A percentile compares a stretch with the other conserved stretches of the same genome.
phyloP scores from a whole-genome alignment of 2,888 invertebrate genomes.

The Macaria notata region DNA sequence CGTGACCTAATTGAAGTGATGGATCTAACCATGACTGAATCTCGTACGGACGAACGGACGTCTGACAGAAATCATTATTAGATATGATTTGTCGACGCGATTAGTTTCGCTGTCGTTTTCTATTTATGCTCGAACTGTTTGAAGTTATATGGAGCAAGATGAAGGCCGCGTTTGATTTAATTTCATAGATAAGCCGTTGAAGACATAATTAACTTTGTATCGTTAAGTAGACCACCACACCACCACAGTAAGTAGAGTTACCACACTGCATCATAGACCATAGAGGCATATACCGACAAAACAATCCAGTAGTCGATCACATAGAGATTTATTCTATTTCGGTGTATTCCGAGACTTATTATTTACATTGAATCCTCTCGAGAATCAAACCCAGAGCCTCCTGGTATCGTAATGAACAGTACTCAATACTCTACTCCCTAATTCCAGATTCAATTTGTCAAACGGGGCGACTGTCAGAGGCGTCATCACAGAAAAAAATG shows the following conservation, averaged over 20 bases:
- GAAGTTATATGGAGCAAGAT: constrained; percentile 9
- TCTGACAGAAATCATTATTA: constrained; percentile 22
- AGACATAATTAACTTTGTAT: too few species aligned
- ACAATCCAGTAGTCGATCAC: too few species aligned
- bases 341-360: too few species aligned
- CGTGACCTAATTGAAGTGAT: constrained; percentile 28
- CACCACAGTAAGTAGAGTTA: too few species aligned
- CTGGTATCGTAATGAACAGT: too few species aligned
- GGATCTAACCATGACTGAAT: constrained; percentile 15
- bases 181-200: too few species aligned
- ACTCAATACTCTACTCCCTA: neutral
- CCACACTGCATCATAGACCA: too few species aligned
- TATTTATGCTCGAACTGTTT: constrained; percentile 5
- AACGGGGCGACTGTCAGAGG: constrained; percentile 7
- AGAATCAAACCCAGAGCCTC: too few species aligned
- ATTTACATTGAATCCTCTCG: too few species aligned
- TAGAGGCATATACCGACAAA: too few species aligned
- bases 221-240: too few species aligned
- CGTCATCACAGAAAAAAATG: constrained; percentile 27
- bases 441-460: constrained; percentile 18
- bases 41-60: constrained; percentile 7
- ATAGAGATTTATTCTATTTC: too few species aligned
- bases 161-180: constrained; percentile 2
- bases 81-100: constrained; percentile 20
- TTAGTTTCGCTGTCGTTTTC: constrained; percentile 16